Conservation (phyloP, 2,797 vertebrate genomes). For the Eurystomus glaucurus region DNA sequence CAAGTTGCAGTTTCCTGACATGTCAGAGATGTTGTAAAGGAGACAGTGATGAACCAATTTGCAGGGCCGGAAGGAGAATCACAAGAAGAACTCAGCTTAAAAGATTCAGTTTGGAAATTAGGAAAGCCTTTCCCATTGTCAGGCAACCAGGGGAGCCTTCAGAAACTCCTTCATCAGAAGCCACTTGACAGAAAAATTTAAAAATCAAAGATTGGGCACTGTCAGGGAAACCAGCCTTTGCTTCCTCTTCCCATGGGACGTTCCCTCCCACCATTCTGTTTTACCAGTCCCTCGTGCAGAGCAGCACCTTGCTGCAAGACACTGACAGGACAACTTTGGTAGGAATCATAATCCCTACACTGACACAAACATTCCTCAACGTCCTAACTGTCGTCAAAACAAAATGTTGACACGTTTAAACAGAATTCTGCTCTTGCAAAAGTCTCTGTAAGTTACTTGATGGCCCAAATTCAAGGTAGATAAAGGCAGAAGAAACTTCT, state of each 20-base stretch:
- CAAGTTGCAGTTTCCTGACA: background rate
- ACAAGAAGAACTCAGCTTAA: background rate
- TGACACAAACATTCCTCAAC: rapidly evolving
- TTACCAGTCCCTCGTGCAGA: background rate
- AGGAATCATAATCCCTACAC: background rate
- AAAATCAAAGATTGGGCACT: background rate
- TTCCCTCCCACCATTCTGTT: background rate
- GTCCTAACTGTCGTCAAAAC: background rate
- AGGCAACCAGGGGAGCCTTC: background rate
- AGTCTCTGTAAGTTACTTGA: background rate
- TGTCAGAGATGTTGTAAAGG: background rate
- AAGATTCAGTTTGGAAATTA: background rate
- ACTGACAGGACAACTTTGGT: background rate
- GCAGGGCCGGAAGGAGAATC: background rate
- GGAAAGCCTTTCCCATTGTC: rapidly evolving
- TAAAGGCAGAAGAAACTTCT: background rate
- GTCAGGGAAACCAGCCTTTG: background rate
- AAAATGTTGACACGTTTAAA: background rate
- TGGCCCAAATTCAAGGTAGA: too few relatives aligned
- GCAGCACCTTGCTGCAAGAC: background rate
- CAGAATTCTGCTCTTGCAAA: background rate
- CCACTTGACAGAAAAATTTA: background rate
- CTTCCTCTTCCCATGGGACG: rapidly evolving
- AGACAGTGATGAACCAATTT: background rate
- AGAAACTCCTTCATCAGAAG: background rate